Conservation (phyloP, 2,797 vertebrate species). For the Spinibarbus caldwelli region DNA sequence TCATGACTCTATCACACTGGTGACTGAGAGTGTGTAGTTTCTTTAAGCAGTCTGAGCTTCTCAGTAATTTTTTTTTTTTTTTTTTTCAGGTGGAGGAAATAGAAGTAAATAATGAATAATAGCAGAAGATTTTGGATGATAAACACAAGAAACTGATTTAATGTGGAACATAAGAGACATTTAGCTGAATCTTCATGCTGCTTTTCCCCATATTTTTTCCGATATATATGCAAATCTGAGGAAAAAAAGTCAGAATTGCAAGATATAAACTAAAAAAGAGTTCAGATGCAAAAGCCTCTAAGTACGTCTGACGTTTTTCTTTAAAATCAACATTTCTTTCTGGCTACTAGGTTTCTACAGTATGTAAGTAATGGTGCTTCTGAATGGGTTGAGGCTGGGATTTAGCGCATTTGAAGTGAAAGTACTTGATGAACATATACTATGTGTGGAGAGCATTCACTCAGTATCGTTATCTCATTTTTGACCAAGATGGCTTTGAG, state of each 20-base stretch:
- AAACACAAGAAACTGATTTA: neutral
- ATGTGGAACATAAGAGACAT: neutral
- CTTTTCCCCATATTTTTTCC: no score
- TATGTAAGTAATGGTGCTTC: no score
- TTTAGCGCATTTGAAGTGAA: no score
- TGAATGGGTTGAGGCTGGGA: no score
- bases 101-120: slow-evolving; percentile 9
- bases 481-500: no score
- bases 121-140: neutral
- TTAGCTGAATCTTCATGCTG: neutral
- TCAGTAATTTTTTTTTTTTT: neutral
- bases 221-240: neutral
- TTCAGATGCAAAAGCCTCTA: no score
- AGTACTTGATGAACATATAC: no score
- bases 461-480: no score
- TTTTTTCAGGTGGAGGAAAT: neutral
- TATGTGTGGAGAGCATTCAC: no score
- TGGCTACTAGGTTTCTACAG: no score
- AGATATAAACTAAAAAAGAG: neutral
- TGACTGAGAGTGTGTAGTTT: slow-evolving; percentile 36
- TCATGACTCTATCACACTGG: slow-evolving; percentile 59
- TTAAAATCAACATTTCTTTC: no score
- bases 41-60: slow-evolving; percentile 13
- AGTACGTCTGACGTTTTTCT: no score
- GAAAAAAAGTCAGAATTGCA: neutral